Conservation (phyloP, 2,797 vertebrate genomes). For the Microchirus variegatus region DNA sequence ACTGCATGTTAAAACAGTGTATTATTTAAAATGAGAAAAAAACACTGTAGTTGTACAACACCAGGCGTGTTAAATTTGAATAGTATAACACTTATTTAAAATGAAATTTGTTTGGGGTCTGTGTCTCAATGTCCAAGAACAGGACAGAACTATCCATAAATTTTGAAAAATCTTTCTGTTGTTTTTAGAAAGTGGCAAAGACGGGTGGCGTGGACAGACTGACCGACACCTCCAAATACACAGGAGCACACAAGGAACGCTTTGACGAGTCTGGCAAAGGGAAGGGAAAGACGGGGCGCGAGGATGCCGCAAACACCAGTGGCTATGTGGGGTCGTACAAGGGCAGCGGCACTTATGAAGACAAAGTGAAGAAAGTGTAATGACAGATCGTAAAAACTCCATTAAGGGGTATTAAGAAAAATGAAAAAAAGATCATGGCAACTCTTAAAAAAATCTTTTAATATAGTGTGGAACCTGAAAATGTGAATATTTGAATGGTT, state of each 20-base stretch:
- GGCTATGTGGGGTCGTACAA: constrained; percentile 82
- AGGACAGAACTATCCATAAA: too few relatives aligned
- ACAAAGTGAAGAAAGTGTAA: constrained; percentile 78
- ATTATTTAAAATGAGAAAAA: too few relatives aligned
- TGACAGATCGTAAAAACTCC: background rate
- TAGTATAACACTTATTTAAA: too few relatives aligned
- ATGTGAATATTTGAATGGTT: too few relatives aligned
- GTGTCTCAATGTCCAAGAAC: too few relatives aligned
- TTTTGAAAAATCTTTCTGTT: background rate
- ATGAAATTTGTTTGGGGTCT: too few relatives aligned
- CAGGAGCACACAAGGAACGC: constrained; percentile 83
- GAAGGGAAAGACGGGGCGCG: constrained; percentile 76
- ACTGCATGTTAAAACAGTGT: too few relatives aligned
- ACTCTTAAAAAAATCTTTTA: too few relatives aligned
- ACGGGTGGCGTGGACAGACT: constrained; percentile 80
- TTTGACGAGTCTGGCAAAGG: constrained; percentile 83
- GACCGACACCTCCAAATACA: constrained; percentile 82
- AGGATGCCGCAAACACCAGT: constrained; percentile 73
- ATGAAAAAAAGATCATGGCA: background rate
- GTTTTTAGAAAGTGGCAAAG: constrained; percentile 77
- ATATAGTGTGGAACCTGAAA: too few relatives aligned
- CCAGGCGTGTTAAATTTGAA: too few relatives aligned
- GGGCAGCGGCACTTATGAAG: constrained; percentile 79
- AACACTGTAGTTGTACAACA: too few relatives aligned
- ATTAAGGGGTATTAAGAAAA: background rate